phyloP scores from a whole-genome alignment of 2,888 invertebrate species.

The Orthosia cruda region DNA sequence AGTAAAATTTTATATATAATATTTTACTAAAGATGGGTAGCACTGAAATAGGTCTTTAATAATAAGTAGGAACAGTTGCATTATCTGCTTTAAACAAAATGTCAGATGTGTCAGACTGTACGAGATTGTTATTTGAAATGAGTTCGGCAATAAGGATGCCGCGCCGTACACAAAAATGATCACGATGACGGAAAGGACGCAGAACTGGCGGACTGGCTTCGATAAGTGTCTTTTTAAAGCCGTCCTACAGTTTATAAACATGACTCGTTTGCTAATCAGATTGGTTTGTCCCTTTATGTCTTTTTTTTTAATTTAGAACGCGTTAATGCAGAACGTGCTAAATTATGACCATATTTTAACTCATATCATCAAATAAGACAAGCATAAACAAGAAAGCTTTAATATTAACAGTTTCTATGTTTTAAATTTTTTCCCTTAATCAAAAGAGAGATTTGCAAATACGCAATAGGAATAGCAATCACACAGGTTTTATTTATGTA shows the following conservation, averaged over 20 bases:
- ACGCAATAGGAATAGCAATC: too few species aligned
- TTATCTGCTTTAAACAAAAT: neutral
- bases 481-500: too few species aligned
- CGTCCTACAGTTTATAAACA: neutral
- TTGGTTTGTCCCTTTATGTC: neutral
- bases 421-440: too few species aligned
- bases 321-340: neutral
- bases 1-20: neutral
- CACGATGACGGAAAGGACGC: neutral
- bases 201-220: neutral
- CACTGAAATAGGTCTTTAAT: too few species aligned
- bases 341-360: too few species aligned
- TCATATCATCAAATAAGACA: too few species aligned
- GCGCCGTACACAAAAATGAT: neutral
- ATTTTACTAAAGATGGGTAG: too few species aligned
- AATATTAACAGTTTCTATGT: too few species aligned
- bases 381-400: too few species aligned
- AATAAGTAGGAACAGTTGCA: neutral
- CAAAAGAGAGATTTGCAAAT: too few species aligned
- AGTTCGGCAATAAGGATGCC: neutral
- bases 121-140: too few species aligned
- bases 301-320: neutral
- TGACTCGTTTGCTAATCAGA: neutral
- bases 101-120: too few species aligned
- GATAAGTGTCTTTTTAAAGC: neutral